phyloP scores from a whole-genome alignment of 2,113 vertebrate species.

The Colius striatus region DNA sequence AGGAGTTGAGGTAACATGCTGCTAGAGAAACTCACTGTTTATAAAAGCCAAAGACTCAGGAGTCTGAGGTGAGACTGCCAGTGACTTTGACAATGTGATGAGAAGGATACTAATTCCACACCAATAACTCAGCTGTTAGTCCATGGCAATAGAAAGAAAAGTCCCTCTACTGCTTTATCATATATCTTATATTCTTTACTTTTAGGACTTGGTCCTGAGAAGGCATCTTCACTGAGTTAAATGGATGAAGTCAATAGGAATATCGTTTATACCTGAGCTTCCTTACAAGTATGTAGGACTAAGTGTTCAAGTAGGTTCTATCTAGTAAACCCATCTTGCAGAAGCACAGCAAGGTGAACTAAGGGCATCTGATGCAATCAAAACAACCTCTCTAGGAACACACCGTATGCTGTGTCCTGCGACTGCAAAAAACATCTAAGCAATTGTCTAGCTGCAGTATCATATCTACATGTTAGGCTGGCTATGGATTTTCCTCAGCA shows the following conservation, averaged over 20 bases:
- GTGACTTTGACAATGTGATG: neutral
- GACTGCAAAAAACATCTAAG: neutral
- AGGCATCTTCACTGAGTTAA: neutral
- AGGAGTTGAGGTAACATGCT: neutral
- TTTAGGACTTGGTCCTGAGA: neutral
- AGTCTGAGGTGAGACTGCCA: neutral
- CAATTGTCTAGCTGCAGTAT: too few species aligned
- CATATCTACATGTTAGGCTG: neutral
- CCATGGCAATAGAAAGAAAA: neutral
- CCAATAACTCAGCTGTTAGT: neutral
- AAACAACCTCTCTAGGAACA: neutral
- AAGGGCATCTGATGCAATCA: neutral
- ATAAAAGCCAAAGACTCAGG: neutral
- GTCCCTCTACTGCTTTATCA: neutral
- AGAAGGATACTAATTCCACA: neutral
- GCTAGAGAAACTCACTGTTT: neutral
- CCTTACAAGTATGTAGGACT: neutral
- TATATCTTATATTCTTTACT: neutral
- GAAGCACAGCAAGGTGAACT: neutral
- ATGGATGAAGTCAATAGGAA: neutral
- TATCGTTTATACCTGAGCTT: neutral
- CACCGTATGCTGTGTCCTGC: accelerated
- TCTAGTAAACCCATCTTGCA: accelerated
- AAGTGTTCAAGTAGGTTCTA: neutral
- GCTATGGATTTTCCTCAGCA: neutral